Evolutionary conservation across 2,888 invertebrate species (phyloP).

Genomic region (Cheilosia grossa): DNA sequence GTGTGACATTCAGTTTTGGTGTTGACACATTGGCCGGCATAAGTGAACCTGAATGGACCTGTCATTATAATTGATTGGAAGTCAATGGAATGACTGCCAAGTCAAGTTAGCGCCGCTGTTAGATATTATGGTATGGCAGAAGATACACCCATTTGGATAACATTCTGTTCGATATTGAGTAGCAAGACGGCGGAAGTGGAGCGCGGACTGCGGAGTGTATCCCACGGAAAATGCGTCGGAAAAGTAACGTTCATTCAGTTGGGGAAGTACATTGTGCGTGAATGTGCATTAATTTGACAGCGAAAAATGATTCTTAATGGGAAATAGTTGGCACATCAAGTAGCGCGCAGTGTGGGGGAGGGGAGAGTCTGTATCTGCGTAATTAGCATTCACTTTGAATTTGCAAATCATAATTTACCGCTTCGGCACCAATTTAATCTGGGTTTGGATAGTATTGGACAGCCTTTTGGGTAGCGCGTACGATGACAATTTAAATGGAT

Average conservation of each 20-base stretch:
- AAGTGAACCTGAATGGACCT: constrained; percentile 46
- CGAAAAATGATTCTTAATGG: not conserved
- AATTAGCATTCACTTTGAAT: constrained; percentile 12
- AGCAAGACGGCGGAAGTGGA: not conserved
- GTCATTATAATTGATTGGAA: constrained; percentile 43
- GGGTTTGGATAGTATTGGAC: not conserved
- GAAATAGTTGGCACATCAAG: not conserved
- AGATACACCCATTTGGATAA: not conserved
- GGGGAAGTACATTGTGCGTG: not conserved
- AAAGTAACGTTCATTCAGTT: not conserved
- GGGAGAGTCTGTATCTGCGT: not conserved
- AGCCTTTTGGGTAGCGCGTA: too few relatives aligned
- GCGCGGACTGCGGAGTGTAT: not conserved
- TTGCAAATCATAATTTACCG: not conserved
- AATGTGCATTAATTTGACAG: constrained; percentile 7
- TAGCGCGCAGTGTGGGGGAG: not conserved
- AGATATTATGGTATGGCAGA: not conserved
- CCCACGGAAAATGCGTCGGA: not conserved
- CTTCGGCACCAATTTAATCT: not conserved
- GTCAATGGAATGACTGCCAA: constrained; percentile 37
- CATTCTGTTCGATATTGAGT: not conserved
- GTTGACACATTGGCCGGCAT: constrained; percentile 19
- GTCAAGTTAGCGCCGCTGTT: not conserved
- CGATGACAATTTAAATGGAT: too few relatives aligned
- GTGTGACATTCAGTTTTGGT: constrained; percentile 27